These are phyloP conservation scores for Dinoponera quadriceps DNA, from an alignment of 1,140 invertebrate species.

Conservation along the genomic window DNA sequence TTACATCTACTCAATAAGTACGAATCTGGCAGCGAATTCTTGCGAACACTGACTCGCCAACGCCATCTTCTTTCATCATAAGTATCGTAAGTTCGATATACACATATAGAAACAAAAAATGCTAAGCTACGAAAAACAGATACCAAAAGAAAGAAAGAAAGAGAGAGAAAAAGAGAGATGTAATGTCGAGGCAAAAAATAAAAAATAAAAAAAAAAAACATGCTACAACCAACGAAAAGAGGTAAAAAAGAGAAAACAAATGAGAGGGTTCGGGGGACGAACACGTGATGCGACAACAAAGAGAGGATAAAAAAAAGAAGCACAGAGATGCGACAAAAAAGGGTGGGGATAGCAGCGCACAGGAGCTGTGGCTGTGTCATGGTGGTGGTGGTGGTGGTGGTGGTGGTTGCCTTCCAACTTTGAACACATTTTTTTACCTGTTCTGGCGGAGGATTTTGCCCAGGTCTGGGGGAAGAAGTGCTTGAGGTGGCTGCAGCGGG, in stretches of 20 bases:
- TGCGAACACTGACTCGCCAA: conserved; percentile 53
- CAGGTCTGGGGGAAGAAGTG: conserved; percentile 86
- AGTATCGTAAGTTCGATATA: conserved; percentile 54
- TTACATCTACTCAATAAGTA: conserved; percentile 41
- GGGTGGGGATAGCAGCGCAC: conserved; percentile 61
- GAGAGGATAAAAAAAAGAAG: conserved; percentile 58
- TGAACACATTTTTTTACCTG: conserved; percentile 86
- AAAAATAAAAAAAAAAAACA: conserved; percentile 62
- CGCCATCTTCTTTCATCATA: conserved; percentile 55
- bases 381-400: conserved; percentile 25
- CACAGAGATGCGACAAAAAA: conserved; percentile 65
- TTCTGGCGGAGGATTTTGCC: conserved; percentile 87
- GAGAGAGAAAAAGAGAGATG: conserved; percentile 59
- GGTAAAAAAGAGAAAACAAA: conserved; percentile 46
- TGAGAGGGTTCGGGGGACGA: conserved; percentile 20
- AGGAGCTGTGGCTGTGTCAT: conserved; percentile 66
- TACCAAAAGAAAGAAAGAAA: conserved; percentile 64
- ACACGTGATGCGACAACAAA: conserved; percentile 63
- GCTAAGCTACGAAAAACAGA: conserved; percentile 58
- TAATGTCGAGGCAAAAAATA: conserved; percentile 40
- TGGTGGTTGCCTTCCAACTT: conserved; percentile 61
- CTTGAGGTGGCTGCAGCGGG: conserved; percentile 86
- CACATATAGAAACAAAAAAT: conserved; percentile 55
- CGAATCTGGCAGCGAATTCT: not conserved
- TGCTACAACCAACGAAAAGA: conserved; percentile 38